Evolutionary conservation across 2,113 vertebrate genomes (phyloP).

Genomic region (Jaculus jaculus): DNA sequence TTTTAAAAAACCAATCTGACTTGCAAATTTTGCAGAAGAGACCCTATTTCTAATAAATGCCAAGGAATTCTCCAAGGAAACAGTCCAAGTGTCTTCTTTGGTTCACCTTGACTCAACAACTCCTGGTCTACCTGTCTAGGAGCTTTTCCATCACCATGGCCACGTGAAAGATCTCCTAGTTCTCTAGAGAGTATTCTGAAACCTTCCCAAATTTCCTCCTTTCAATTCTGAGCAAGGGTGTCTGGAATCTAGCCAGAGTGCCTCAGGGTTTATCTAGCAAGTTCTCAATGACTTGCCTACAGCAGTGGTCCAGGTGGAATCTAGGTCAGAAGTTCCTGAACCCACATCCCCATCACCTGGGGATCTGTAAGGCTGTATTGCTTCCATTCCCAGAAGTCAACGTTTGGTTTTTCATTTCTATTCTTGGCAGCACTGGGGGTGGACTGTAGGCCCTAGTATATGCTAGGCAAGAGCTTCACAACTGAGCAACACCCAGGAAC

Average conservation of each 20-base stretch:
- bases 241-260: background rate
- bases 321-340: background rate
- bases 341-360: background rate
- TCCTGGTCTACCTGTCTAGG: background rate
- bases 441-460: background rate
- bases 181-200: background rate
- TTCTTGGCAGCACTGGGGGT: background rate
- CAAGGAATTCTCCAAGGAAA: constrained; percentile 30
- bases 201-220: background rate
- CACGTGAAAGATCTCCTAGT: background rate
- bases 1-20: constrained; percentile 24
- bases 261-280: background rate
- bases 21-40: constrained; percentile 2
- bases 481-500: background rate
- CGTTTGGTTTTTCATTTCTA: background rate
- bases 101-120: background rate
- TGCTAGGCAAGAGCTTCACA: background rate
- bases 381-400: background rate
- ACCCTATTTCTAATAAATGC: background rate
- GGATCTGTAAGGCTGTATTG: background rate
- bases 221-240: background rate
- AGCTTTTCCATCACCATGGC: background rate
- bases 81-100: background rate
- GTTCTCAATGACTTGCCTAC: background rate
- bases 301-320: background rate